Conservation (phyloP, 1,140 invertebrate species). For the Himalopsyche phryganea region DNA sequence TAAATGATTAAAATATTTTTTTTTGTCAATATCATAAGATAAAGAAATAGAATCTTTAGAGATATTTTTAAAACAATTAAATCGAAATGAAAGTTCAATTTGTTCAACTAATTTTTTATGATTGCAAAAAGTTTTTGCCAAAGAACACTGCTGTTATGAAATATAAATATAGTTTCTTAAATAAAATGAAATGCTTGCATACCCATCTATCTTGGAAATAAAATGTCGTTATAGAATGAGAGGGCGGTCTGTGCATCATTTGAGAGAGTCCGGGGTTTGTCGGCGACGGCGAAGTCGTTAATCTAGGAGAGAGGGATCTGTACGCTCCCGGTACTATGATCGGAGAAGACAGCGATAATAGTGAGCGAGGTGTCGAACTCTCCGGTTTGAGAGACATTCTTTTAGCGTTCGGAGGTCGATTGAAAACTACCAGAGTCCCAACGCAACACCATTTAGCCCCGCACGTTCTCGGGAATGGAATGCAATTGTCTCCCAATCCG, state of each 20-base stretch:
- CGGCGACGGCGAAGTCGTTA: conserved; percentile 51
- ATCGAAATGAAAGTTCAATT: too few species aligned
- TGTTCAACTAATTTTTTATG: too few species aligned
- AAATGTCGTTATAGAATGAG: conserved; percentile 63
- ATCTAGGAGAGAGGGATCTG: conserved; percentile 50
- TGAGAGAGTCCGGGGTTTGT: conserved; percentile 48
- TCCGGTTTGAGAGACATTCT: conserved; percentile 66
- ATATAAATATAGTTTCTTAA: too few species aligned
- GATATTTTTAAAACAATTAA: too few species aligned
- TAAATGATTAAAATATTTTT: too few species aligned
- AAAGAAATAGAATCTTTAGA: too few species aligned
- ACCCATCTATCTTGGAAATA: conserved; percentile 76
- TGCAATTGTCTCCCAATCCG: conserved; percentile 68
- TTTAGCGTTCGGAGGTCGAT: conserved; percentile 70
- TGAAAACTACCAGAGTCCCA: conserved; percentile 81
- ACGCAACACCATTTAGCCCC: conserved; percentile 90
- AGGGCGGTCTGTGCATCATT: conserved; percentile 44
- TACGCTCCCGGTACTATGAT: conserved; percentile 42
- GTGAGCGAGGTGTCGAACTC: conserved; percentile 63
- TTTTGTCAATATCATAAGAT: too few species aligned
- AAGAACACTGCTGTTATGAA: too few species aligned
- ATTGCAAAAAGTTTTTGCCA: too few species aligned
- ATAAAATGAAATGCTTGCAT: too few species aligned
- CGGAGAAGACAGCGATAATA: conserved; percentile 48
- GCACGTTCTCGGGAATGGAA: conserved; percentile 91